These are phyloP conservation scores for Clitarchus hookeri DNA, from an alignment of 2,888 invertebrate species.

Conservation along the genomic window DNA sequence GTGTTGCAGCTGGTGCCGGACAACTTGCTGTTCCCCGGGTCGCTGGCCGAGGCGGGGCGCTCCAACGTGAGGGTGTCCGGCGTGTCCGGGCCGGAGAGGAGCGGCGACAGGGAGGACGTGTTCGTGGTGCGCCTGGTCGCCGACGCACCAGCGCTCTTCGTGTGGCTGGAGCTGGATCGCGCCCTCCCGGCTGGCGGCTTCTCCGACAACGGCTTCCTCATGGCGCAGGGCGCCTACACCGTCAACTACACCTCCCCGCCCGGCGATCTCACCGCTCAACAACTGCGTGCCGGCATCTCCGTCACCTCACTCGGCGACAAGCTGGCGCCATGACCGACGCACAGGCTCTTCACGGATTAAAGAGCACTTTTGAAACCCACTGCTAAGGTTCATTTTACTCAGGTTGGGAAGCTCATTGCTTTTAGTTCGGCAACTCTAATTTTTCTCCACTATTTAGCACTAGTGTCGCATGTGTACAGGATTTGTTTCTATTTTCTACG, in stretches of 20 bases:
- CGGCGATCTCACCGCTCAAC: not conserved
- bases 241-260: not conserved
- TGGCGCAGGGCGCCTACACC: constrained; percentile 5
- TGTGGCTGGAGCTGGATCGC: constrained; percentile 67
- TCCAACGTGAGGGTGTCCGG: not conserved
- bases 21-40: constrained; percentile 69
- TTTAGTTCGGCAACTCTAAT: too few relatives aligned
- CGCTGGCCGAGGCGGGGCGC: constrained; percentile 56
- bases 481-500: too few relatives aligned
- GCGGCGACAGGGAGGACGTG: not conserved
- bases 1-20: constrained; percentile 57
- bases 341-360: too few relatives aligned
- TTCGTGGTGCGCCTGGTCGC: constrained; percentile 54
- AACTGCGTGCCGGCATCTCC: not conserved
- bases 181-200: constrained; percentile 64
- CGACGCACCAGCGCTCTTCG: constrained; percentile 66
- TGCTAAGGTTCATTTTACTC: too few relatives aligned
- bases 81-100: not conserved
- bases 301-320: constrained; percentile 18
- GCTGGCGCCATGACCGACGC: not conserved
- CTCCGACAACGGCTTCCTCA: constrained; percentile 73
- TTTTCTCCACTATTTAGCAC: too few relatives aligned
- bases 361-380: too few relatives aligned
- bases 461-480: too few relatives aligned
- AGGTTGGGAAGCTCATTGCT: too few relatives aligned